Percentiles rank a stretch among this genome's conserved stretches.
These are phyloP conservation scores for Spea bombifrons DNA, from an alignment of 2,113 vertebrate species.

Conservation along the genomic window DNA sequence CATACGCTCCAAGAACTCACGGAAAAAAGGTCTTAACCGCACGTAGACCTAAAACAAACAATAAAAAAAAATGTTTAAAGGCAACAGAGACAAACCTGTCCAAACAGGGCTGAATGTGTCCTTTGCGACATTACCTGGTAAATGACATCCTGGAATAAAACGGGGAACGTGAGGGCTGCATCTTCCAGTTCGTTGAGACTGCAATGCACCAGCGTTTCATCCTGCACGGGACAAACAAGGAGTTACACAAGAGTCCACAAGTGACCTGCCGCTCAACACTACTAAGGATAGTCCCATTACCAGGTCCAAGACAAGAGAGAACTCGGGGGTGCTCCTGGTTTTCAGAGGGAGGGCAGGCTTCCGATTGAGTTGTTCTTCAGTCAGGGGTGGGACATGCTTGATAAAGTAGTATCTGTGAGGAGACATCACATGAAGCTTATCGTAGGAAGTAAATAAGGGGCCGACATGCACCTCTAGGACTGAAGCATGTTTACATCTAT, in stretches of 20 bases:
- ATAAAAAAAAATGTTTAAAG: not conserved
- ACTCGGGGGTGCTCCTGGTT: constrained; percentile 97
- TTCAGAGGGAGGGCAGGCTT: constrained; percentile 95
- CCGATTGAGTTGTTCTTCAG: constrained; percentile 95
- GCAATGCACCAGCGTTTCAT: constrained; percentile 98
- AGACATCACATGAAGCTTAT: constrained; percentile 16
- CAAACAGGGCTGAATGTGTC: not conserved
- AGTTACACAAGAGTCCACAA: not conserved
- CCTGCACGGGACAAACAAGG: constrained; percentile 62
- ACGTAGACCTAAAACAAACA: constrained; percentile 82
- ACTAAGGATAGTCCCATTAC: constrained; percentile 58
- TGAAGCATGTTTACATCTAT: too few relatives aligned
- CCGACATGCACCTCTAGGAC: constrained; percentile 3
- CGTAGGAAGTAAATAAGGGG: too few relatives aligned
- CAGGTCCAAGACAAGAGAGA: constrained; percentile 95
- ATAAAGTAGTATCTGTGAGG: constrained; percentile 93
- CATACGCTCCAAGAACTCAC: constrained; percentile 98
- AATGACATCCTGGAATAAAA: constrained; percentile 98
- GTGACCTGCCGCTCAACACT: not conserved
- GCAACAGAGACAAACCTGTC: not conserved
- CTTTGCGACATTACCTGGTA: constrained; percentile 80
- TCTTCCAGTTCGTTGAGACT: constrained; percentile 98
- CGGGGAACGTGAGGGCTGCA: constrained; percentile 95
- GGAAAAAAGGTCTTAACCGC: constrained; percentile 93
- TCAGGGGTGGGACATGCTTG: constrained; percentile 95